These are phyloP conservation scores for Xenopus petersii DNA, from an alignment of 2,797 vertebrate genomes.

Conservation along the genomic window DNA sequence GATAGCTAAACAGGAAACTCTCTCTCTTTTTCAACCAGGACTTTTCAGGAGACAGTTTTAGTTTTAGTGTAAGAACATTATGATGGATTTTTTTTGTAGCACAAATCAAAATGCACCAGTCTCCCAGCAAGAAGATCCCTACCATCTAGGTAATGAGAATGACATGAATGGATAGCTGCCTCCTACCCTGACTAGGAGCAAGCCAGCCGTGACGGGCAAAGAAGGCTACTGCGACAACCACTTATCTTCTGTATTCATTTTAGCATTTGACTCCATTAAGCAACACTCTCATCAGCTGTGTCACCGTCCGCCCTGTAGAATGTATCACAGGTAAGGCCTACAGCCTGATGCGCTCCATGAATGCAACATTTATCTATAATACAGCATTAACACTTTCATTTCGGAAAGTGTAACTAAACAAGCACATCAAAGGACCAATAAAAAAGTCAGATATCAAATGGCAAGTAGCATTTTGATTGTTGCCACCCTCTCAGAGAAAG, in stretches of 20 bases:
- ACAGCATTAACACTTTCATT: conserved; percentile 4
- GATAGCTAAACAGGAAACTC: no score
- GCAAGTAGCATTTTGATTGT: no score
- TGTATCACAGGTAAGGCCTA: conserved; percentile 23
- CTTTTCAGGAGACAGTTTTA: background rate
- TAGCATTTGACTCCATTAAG: conserved; percentile 20
- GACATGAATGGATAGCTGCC: conserved; percentile 28
- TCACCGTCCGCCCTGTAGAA: conserved; percentile 15
- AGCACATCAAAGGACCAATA: no score
- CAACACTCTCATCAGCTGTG: conserved; percentile 30
- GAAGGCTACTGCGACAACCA: conserved; percentile 28
- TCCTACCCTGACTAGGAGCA: conserved; percentile 28
- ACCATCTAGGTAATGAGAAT: conserved; percentile 33
- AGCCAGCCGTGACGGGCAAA: conserved; percentile 27
- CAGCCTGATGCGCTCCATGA: background rate
- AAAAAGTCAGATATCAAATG: no score
- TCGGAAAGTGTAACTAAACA: no score
- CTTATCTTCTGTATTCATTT: conserved; percentile 33
- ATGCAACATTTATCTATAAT: no score
- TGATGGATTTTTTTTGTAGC: conserved; percentile 17
- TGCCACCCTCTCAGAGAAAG: no score
- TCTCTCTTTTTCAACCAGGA: no score
- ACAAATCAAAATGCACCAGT: conserved; percentile 22
- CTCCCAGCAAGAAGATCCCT: conserved; percentile 23
- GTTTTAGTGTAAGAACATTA: conserved; percentile 11